Evolutionary conservation across 1,140 invertebrate genomes (phyloP), one percentile per base, ranked within the genome.

Genomic region (Euglossa dilemma): DNA sequence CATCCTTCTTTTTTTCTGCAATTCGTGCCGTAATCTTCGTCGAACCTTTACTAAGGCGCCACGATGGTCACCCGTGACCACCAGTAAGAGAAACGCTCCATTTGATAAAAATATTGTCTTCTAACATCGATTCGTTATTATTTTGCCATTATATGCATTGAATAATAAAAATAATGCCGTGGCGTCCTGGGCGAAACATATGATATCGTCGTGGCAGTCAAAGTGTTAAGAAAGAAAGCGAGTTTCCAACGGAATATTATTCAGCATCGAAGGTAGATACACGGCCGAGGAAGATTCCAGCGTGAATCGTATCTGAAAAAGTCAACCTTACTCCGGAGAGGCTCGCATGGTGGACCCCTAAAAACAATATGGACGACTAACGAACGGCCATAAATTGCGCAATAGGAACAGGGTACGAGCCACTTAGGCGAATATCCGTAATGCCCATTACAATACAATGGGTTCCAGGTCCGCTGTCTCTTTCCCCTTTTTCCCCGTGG

Each of bases 391-490:
- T 92, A 93, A 93, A 92, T 92, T 88, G 88, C 75, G 85, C 80
- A 89, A 90, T 87, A 91, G 88, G 63, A 87, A 28, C 67, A 25
- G 70, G 71, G 67, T 83, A 78, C 73, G 73, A 87, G 89, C 87
- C 88, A 90, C 84, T 88, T 87, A 89, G 83, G 85, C 80, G 86
- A 90, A 90, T 88, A 85, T 89, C 86, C 80, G 88, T 90, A 91
- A 92, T 92, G 89, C 89, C 86, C 87, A 94, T 94, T 94, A 94
- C 87, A 94, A 94, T 94, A 94, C 93, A 94, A 94, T 93, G 92
- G 83, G 64, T 74, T 66, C 71, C 79, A 16, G 61, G 47, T 28
- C 18, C 18, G 77, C 14, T 43, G 28, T 47, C 43, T 79, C 54
- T 70, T 83, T 81, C 57, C 84, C 69, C 80, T 81, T 36, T 36